These are phyloP conservation scores for Oreotragus oreotragus DNA, from an alignment of 2,113 vertebrate genomes.

Conservation along the genomic window DNA sequence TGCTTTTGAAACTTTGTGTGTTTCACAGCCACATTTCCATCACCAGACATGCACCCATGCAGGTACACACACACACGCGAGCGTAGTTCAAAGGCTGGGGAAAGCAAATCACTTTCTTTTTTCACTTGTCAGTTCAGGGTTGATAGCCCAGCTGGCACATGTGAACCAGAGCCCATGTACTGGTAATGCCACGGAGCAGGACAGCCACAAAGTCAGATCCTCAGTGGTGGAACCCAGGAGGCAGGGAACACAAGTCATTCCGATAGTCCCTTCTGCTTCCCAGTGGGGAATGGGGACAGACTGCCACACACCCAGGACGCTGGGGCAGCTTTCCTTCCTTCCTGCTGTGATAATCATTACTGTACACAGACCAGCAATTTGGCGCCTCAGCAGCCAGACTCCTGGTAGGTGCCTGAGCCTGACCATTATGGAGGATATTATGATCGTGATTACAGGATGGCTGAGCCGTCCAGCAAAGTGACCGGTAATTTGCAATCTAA, in stretches of 20 bases:
- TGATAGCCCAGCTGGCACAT: not conserved
- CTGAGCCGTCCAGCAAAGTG: conserved; percentile 59
- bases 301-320: conserved; percentile 9
- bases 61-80: not conserved
- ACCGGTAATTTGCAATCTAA: conserved; percentile 74
- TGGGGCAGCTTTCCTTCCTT: conserved; percentile 22
- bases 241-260: not conserved
- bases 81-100: not conserved
- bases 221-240: not conserved
- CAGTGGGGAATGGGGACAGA: not conserved
- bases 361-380: conserved; percentile 61
- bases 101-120: not conserved
- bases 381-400: conserved; percentile 63
- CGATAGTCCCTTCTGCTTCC: not conserved
- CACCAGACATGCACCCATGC: not conserved
- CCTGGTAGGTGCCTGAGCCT: conserved; percentile 65
- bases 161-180: not conserved
- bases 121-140: not conserved
- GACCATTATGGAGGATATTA: conserved; percentile 65
- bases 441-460: conserved; percentile 67
- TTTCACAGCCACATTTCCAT: not conserved
- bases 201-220: not conserved
- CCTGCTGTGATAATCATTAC: conserved; percentile 54
- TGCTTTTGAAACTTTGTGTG: not conserved
- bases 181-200: not conserved